Evolutionary conservation across 2,797 vertebrate species (phyloP).

Genomic region (Meda fulgida): DNA sequence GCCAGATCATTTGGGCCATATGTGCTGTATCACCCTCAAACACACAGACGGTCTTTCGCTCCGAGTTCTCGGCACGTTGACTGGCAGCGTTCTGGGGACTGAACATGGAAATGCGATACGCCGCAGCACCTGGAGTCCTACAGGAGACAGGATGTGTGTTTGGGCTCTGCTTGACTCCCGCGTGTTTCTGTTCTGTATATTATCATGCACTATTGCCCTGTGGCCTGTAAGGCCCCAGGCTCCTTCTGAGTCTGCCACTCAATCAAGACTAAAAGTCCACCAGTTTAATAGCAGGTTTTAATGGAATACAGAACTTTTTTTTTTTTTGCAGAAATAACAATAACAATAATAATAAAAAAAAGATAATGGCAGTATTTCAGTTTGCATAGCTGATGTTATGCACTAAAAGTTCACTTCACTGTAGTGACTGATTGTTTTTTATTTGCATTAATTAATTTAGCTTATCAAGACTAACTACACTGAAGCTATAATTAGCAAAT

Average conservation of each 20-base stretch:
- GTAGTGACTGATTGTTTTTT: too few relatives aligned
- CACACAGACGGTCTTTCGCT: constrained; percentile 36
- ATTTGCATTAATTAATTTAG: background rate
- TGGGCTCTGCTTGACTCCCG: constrained; percentile 53
- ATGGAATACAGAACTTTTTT: background rate
- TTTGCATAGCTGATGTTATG: background rate
- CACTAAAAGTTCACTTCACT: too few relatives aligned
- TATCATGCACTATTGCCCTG: constrained; percentile 49
- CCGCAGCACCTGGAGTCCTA: constrained; percentile 58
- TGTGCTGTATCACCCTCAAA: constrained; percentile 58
- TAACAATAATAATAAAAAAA: background rate
- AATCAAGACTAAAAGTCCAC: background rate
- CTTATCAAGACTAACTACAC: background rate
- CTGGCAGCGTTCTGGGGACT: constrained; percentile 63
- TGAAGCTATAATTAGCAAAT: background rate
- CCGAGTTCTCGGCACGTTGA: constrained; percentile 34
- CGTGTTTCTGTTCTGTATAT: constrained; percentile 48
- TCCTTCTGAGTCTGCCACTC: constrained; percentile 40
- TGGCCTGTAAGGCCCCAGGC: constrained; percentile 15
- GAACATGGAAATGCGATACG: constrained; percentile 60
- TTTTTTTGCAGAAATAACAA: background rate
- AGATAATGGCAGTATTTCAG: background rate
- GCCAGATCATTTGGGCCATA: constrained; percentile 61
- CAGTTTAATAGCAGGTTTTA: background rate
- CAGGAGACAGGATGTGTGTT: constrained; percentile 65